Percentiles rank a stretch among this genome's conserved stretches.
These are phyloP conservation scores for Diplolepis rosae DNA, from an alignment of 2,888 invertebrate species.

Conservation along the genomic window DNA sequence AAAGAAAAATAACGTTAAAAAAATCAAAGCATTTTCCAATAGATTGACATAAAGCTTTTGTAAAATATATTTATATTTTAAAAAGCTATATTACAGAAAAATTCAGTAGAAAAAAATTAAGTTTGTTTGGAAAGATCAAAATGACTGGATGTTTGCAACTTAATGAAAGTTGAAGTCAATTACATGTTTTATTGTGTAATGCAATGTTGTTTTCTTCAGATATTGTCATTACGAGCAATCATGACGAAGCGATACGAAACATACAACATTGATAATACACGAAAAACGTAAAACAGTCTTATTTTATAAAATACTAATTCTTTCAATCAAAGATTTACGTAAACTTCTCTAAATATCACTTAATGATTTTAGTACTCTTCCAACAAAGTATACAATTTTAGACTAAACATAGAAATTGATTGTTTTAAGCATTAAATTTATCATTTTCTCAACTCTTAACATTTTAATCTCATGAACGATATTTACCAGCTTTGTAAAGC, in stretches of 20 bases:
- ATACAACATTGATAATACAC: not conserved
- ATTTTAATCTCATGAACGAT: too few species aligned
- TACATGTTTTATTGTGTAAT: slow-evolving; percentile 3
- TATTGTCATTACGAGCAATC: slow-evolving; percentile 13
- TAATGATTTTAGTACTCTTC: not conserved
- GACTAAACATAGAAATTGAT: too few species aligned
- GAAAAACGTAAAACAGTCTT: not conserved
- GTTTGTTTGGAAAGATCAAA: not conserved
- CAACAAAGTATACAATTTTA: not conserved
- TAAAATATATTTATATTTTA: too few species aligned
- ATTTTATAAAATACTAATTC: not conserved
- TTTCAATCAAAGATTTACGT: not conserved
- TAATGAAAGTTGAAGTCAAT: not conserved
- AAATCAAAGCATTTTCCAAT: too few species aligned
- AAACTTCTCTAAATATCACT: slow-evolving; percentile 2
- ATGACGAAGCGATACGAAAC: not conserved
- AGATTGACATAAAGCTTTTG: too few species aligned
- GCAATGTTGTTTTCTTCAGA: not conserved
- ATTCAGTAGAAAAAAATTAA: too few species aligned
- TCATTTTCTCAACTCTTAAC: too few species aligned
- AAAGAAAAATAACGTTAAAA: too few species aligned
- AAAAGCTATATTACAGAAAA: too few species aligned
- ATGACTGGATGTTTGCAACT: not conserved
- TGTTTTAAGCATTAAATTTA: too few species aligned
- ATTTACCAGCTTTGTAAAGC: too few species aligned